Base-by-base conservation (phyloP, 2,797 vertebrate species). In the Darevskia nairensis region DNA sequence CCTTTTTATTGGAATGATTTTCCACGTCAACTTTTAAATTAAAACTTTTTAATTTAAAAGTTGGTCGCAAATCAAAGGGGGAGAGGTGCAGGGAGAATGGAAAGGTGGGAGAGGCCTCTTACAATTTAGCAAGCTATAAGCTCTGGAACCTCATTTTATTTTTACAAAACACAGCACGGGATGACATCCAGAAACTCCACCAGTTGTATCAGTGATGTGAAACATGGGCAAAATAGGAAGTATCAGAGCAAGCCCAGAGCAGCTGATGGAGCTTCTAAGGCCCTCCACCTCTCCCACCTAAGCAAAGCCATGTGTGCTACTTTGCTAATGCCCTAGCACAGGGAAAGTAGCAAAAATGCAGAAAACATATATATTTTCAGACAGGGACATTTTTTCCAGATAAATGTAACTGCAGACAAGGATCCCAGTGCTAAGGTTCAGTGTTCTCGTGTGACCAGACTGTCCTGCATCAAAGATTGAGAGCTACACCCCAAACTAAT, bases 381-480 rank as follows among this genome's bases (percentile, higher is more conserved):
- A 79, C 80, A 89, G 32, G 89, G 81, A 92, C 32, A 81, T 75
- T 61, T 71, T 78, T 80, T 1, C 50, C 50, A 95, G 94, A 94
- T 88, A 90, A 93, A 92, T 23, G 0, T 86, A 89, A 92, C 23
- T 89, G 7, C 86, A 95, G 89, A 93, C 74, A 92, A 88, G 87
- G 84, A 84, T 79, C 17, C 74, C 23, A 50, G 79, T 59, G 50
- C 89, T 88, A 90, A 59, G 88, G 44, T 84, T 89, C 86, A 89
- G 88, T 91, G 75, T 83, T 93, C 80, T 93, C 93, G 93, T 94
- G 89, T 39, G 80, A 89, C 88, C 88, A 95, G 92, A 89, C 76
- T 61, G 64, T 92, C 86, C 93, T 91, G 84, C 46, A 93, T 94
- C 89, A 93, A 92, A 93, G 86, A 94, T 89, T 74, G 50, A 93